Percentiles rank a stretch among this genome's conserved stretches.
phyloP scores from a whole-genome alignment of 2,797 vertebrate genomes.

The Neosilurus mollespiculum region DNA sequence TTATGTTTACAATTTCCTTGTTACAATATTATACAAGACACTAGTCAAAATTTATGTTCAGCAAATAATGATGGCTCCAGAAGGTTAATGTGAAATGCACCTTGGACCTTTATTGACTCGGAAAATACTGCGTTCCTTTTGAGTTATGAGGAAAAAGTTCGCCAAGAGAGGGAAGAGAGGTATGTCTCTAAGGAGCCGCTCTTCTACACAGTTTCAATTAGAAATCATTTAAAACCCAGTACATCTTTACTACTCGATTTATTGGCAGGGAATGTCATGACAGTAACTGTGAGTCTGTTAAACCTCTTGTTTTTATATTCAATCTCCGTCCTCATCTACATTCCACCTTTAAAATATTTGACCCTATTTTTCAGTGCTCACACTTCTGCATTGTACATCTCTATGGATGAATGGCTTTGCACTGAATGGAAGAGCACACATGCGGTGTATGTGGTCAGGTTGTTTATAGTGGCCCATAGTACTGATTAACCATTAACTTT shows the following conservation, averaged over 20 bases:
- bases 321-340: background rate
- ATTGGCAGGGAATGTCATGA: slow-evolving; percentile 65
- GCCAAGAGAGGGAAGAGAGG: slow-evolving; percentile 59
- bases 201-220: slow-evolving; percentile 73
- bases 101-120: background rate
- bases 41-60: slow-evolving; percentile 8
- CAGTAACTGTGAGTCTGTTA: slow-evolving; percentile 58
- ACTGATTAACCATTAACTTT: slow-evolving; percentile 52
- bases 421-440: slow-evolving; percentile 7
- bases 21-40: background rate
- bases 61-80: slow-evolving; percentile 6
- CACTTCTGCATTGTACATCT: background rate
- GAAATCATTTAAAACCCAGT: slow-evolving; percentile 68
- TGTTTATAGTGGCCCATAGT: slow-evolving; percentile 38
- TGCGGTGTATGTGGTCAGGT: slow-evolving; percentile 4
- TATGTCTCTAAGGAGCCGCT: slow-evolving; percentile 57
- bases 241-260: slow-evolving; percentile 61
- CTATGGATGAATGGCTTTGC: slow-evolving; percentile 4
- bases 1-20: background rate
- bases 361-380: background rate
- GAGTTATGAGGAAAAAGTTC: background rate
- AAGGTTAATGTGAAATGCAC: slow-evolving; percentile 1
- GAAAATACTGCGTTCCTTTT: slow-evolving; percentile 6
- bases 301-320: slow-evolving; percentile 31
- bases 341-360: background rate